Conservation (phyloP, 2,888 invertebrate genomes). For the Cephus sareptanus region DNA sequence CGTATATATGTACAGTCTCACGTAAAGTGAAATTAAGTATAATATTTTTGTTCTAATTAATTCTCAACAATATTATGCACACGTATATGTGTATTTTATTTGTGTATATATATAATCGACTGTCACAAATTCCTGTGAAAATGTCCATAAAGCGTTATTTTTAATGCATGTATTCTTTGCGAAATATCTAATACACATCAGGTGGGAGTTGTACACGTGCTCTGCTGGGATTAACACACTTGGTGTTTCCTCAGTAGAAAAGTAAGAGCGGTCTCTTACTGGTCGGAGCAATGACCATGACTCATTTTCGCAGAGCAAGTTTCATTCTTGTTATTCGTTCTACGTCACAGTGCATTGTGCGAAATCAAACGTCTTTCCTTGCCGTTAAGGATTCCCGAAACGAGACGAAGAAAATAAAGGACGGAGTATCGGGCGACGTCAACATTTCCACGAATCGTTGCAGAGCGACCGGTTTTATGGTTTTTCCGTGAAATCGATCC, state of each 20-base stretch:
- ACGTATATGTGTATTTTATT: too few relatives aligned
- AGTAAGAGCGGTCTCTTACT: slow-evolving; percentile 27
- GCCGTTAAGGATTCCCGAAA: background rate
- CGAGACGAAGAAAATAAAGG: background rate
- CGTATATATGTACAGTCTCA: too few relatives aligned
- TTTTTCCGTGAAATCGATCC: background rate
- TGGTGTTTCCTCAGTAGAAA: slow-evolving; percentile 23
- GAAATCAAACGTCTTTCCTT: background rate
- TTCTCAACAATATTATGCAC: too few relatives aligned
- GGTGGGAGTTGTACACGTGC: background rate
- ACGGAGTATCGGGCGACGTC: background rate
- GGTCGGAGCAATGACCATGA: slow-evolving; percentile 35
- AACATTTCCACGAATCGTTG: background rate
- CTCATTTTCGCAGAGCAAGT: slow-evolving; percentile 37
- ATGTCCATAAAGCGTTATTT: background rate
- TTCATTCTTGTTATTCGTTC: slow-evolving; percentile 21
- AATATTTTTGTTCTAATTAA: too few relatives aligned
- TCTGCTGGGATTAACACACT: background rate
- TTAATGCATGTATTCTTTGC: background rate
- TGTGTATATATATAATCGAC: background rate
- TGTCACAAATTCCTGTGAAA: background rate
- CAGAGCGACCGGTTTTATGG: background rate
- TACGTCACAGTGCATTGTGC: background rate
- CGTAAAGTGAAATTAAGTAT: too few relatives aligned
- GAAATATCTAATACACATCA: background rate